A percentile compares a stretch with the other conserved stretches of the same genome.
These are phyloP conservation scores for Cephonodes hylas DNA, from an alignment of 2,888 invertebrate species.

Conservation along the genomic window DNA sequence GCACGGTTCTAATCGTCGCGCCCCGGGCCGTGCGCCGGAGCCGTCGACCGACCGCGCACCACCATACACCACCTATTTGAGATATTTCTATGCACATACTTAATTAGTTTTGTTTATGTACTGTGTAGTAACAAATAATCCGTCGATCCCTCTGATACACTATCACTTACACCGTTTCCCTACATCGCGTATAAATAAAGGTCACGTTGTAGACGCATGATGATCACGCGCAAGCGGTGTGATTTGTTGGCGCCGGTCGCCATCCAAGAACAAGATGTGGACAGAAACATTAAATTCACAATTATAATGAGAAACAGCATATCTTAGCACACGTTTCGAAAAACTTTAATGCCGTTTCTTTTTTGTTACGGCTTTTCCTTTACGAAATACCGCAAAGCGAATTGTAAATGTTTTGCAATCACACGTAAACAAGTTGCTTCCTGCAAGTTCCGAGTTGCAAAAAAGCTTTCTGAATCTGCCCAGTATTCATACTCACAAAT, in stretches of 20 bases:
- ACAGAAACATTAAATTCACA: slow-evolving; percentile 26
- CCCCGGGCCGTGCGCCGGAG: slow-evolving; percentile 32
- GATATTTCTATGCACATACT: slow-evolving; percentile 50
- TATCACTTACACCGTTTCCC: slow-evolving; percentile 45
- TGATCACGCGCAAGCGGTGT: slow-evolving; percentile 56
- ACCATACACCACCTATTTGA: slow-evolving; percentile 54
- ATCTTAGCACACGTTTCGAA: neutral
- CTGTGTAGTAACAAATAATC: slow-evolving; percentile 51
- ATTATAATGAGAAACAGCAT: neutral
- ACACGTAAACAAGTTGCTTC: neutral
- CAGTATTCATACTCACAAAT: neutral
- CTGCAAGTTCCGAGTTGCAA: too few relatives aligned
- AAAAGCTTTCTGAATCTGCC: neutral
- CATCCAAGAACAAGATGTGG: slow-evolving; percentile 25
- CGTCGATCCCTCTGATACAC: slow-evolving; percentile 51
- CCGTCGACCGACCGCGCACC: slow-evolving; percentile 30
- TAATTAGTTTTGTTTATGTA: slow-evolving; percentile 56
- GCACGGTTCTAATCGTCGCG: slow-evolving; percentile 37
- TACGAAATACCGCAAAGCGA: neutral
- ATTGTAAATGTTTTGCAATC: neutral
- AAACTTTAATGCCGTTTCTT: neutral
- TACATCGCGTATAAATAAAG: slow-evolving; percentile 53
- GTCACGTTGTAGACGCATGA: slow-evolving; percentile 62
- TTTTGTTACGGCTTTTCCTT: neutral
- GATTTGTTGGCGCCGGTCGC: slow-evolving; percentile 53